Evolutionary conservation across 2,888 invertebrate genomes (phyloP), one percentile per base, ranked within the genome.

Genomic region (Lamellibrachia satsuma): DNA sequence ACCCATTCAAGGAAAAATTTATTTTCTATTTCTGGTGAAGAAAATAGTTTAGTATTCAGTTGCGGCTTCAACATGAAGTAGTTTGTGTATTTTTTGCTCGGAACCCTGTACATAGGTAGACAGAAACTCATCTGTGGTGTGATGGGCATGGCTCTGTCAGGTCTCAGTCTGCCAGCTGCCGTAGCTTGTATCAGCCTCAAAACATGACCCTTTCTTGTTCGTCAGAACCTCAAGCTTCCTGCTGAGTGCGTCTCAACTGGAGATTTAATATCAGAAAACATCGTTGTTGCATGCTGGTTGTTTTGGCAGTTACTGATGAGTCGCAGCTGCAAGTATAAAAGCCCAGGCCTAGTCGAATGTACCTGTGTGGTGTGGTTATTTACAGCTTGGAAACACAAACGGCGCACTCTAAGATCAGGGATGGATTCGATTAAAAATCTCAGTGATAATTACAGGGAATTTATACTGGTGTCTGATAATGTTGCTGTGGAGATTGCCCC

Each of bases 241-340:
- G 22, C 75, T 15, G 4, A 39, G 39, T 75, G 75, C 22, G 15
- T 75, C 22, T 75, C n/a, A 6, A 75, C 22, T 75, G 75, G 75
- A 75, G 6, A 75, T 75, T 75, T 75, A 75, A 75, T 75, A 75
- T 75, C 75, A 75, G 75, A 75, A 75, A 75, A n/a, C 75, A 75
- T 15, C 15, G n/a, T 75, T 11, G n/a, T n/a, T 75, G 75, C n/a
- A 15, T 22, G 75, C 6, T 75, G 75, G 22, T 11, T 22, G 60
- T 11, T 75, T 75, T 75, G 75, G n/a, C 75, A 22, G 75, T 75
- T 75, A 75, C 75, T 75, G 75, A 75, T 75, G 75, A 6, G 22
- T 22, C 4, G 4, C 75, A 75, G 75, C 75, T 75, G 75, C 75
- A 75, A 4, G 22, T 75, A 6, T 15, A 22, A 22, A n/a, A 15